Percentiles rank a stretch among this genome's conserved stretches.
phyloP scores from a whole-genome alignment of 2,113 vertebrate genomes.

The Notothenia rossii region DNA sequence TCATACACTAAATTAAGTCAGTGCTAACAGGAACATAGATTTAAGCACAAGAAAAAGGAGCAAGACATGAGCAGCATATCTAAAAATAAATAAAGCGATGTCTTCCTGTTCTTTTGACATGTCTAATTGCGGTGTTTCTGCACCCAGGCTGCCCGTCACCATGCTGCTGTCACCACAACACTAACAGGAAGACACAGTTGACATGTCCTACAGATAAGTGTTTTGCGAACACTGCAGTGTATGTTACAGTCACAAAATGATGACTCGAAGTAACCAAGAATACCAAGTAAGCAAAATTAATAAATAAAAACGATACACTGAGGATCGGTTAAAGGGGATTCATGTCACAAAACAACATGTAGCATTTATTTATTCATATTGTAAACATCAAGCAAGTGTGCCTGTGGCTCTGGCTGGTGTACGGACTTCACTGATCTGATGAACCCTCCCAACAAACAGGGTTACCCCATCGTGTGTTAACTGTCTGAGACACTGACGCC shows the following conservation, averaged over 20 bases:
- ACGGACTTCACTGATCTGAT: too few species aligned
- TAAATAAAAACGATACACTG: neutral
- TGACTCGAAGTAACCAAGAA: conserved; percentile 2
- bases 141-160: neutral
- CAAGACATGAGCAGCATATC: too few species aligned
- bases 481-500: neutral
- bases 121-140: neutral
- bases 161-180: conserved; percentile 7
- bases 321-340: neutral
- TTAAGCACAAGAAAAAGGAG: too few species aligned
- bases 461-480: conserved; percentile 6
- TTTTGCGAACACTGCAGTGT: conserved; percentile 42
- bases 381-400: neutral
- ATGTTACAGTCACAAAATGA: conserved; percentile 22
- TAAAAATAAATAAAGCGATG: neutral
- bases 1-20: too few species aligned
- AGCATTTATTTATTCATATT: too few species aligned
- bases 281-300: too few species aligned
- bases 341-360: neutral
- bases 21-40: too few species aligned
- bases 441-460: neutral
- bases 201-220: conserved; percentile 52
- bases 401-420: neutral
- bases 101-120: too few species aligned
- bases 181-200: conserved; percentile 58